phyloP scores from a whole-genome alignment of 2,888 invertebrate genomes.

The Apoda limacodes region DNA sequence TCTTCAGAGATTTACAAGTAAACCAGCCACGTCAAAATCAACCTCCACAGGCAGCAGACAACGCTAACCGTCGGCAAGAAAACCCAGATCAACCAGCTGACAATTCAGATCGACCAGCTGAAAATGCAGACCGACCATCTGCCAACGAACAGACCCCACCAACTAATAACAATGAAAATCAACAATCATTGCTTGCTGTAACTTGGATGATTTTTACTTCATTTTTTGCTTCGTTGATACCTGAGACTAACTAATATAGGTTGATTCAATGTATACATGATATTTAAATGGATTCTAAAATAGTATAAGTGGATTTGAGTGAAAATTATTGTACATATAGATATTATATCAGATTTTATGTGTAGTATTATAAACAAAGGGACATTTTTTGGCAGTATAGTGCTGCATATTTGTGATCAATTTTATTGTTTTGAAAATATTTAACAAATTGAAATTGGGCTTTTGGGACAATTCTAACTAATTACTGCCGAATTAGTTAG shows the following conservation, averaged over 20 bases:
- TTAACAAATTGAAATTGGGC: too few species aligned
- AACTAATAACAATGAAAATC: constrained; percentile 22
- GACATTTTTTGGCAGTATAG: too few species aligned
- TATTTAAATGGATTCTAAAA: too few species aligned
- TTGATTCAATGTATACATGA: too few species aligned
- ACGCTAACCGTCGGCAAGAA: constrained; percentile 3
- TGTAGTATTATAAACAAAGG: too few species aligned
- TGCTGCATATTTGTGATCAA: too few species aligned
- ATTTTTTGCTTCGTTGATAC: constrained; percentile 94
- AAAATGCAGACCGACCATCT: background rate
- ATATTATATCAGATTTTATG: too few species aligned
- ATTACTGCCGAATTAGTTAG: too few species aligned
- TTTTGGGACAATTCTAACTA: too few species aligned
- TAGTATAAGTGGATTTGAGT: too few species aligned
- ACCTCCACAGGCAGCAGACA: constrained; percentile 4
- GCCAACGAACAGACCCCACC: constrained; percentile 12
- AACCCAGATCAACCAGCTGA: constrained; percentile 3
- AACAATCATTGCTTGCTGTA: constrained; percentile 72
- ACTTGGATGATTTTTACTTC: constrained; percentile 92
- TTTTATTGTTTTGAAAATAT: too few species aligned
- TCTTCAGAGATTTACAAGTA: constrained; percentile 73
- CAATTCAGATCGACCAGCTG: constrained; percentile 11
- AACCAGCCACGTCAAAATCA: constrained; percentile 25
- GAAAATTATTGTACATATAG: too few species aligned
- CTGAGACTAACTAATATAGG: constrained; percentile 77